A percentile compares a stretch with the other conserved stretches of the same genome.
These are phyloP conservation scores for Glossosoma conforme DNA, from an alignment of 1,140 invertebrate species.

Conservation along the genomic window DNA sequence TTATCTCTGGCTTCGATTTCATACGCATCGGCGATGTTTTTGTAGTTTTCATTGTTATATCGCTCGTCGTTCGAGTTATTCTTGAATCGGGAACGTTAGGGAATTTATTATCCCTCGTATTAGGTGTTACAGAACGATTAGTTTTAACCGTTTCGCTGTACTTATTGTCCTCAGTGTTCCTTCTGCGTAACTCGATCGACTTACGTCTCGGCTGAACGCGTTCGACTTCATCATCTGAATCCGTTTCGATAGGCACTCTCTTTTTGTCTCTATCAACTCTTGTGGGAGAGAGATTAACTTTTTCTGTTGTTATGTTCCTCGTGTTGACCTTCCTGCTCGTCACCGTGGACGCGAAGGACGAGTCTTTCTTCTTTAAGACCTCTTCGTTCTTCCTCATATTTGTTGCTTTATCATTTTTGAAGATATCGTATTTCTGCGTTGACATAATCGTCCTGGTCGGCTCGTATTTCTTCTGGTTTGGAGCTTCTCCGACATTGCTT, in stretches of 20 bases:
- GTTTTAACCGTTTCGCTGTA: conserved; percentile 20
- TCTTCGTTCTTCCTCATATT: conserved; percentile 14
- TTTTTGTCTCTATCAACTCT: conserved; percentile 12
- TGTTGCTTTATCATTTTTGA: conserved; percentile 26
- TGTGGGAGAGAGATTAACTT: conserved; percentile 5
- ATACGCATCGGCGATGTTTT: conserved; percentile 40
- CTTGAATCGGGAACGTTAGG: conserved; percentile 40
- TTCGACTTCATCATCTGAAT: conserved; percentile 20
- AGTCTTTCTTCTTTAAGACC: not conserved
- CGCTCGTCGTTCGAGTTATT: conserved; percentile 51
- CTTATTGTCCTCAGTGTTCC: conserved; percentile 14
- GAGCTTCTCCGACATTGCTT: conserved; percentile 1
- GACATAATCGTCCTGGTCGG: conserved; percentile 24
- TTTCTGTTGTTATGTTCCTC: conserved; percentile 11
- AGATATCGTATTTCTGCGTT: conserved; percentile 29
- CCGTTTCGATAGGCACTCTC: conserved; percentile 3
- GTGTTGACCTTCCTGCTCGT: conserved; percentile 5
- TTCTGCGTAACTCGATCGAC: conserved; percentile 6
- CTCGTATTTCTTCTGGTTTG: conserved; percentile 24
- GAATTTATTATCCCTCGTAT: conserved; percentile 9
- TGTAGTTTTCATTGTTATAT: conserved; percentile 49
- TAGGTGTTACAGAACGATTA: conserved; percentile 12
- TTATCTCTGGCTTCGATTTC: conserved; percentile 47
- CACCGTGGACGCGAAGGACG: conserved; percentile 3
- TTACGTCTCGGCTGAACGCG: conserved; percentile 11